phyloP scores from a whole-genome alignment of 2,888 invertebrate species.

The Tipula confusa region DNA sequence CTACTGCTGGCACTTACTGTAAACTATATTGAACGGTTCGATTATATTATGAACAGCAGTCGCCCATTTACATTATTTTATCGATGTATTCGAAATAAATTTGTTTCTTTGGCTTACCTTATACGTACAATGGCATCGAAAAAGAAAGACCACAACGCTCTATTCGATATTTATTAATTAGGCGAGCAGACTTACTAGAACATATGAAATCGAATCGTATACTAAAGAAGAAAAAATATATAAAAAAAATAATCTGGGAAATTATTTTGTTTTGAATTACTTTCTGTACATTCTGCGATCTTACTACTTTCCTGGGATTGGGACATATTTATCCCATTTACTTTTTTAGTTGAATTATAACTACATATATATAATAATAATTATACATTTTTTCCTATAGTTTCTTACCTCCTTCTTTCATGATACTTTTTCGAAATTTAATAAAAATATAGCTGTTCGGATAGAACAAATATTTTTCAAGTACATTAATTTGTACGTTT shows the following conservation, averaged over 20 bases:
- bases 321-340: constrained; percentile 25
- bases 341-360: constrained; percentile 3
- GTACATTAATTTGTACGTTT: not conserved
- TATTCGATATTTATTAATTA: not conserved
- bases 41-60: not conserved
- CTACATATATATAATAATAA: not conserved
- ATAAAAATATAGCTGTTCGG: not conserved
- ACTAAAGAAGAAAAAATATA: no score
- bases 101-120: not conserved
- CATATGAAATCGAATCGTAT: not conserved
- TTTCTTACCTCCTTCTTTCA: not conserved
- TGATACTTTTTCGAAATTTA: constrained; percentile 1
- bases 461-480: not conserved
- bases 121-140: not conserved
- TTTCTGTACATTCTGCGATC: not conserved
- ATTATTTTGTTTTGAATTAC: not conserved
- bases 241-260: not conserved
- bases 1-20: not conserved
- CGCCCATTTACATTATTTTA: not conserved
- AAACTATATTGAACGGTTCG: not conserved
- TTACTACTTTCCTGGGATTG: not conserved
- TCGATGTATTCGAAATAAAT: not conserved
- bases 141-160: constrained; percentile 26
- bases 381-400: not conserved
- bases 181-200: not conserved